Conservation (phyloP, 1,140 invertebrate species). For the Papilio dardanus region DNA sequence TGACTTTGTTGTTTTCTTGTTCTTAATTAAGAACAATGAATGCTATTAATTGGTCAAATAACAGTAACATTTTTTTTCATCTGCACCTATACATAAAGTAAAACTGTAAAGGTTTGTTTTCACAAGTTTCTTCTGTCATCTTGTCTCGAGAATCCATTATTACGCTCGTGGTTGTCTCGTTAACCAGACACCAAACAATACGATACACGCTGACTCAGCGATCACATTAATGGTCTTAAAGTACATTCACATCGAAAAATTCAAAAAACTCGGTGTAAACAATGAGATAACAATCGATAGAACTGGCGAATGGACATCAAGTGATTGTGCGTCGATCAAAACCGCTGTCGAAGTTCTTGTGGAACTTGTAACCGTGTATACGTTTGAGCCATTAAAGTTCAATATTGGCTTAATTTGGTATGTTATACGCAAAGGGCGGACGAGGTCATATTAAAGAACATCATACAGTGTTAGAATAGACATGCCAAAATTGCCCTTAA, state of each 20-base stretch:
- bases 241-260: constrained; percentile 52
- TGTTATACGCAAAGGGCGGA: constrained; percentile 64
- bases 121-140: constrained; percentile 21
- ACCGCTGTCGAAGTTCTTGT: constrained; percentile 54
- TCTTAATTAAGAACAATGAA: not conserved
- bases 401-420: constrained; percentile 78
- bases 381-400: constrained; percentile 53
- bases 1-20: not conserved
- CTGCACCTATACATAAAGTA: not conserved
- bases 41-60: not conserved
- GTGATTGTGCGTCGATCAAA: constrained; percentile 73
- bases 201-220: constrained; percentile 61
- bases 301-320: constrained; percentile 62
- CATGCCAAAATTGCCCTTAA: constrained; percentile 50
- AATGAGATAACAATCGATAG: constrained; percentile 66
- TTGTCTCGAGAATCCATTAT: constrained; percentile 23
- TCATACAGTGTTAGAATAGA: constrained; percentile 12
- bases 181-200: constrained; percentile 52
- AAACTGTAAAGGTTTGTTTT: constrained; percentile 18
- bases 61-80: constrained; percentile 19
- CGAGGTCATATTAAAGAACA: constrained; percentile 48
- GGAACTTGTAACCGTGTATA: constrained; percentile 49
- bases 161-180: constrained; percentile 43
- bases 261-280: constrained; percentile 60
- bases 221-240: constrained; percentile 49